phyloP scores from a whole-genome alignment of 2,113 vertebrate genomes.

The Psophia crepitans region DNA sequence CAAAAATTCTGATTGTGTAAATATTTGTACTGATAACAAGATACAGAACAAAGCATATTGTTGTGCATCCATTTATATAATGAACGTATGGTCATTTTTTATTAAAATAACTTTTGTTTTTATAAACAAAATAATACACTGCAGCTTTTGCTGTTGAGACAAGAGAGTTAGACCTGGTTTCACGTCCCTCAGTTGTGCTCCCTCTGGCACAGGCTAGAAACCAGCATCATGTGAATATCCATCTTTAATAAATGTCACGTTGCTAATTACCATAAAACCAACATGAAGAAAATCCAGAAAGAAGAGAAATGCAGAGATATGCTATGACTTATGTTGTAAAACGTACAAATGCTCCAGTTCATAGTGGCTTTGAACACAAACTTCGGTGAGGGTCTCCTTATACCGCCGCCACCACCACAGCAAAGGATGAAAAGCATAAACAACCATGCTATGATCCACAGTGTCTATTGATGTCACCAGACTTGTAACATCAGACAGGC shows the following conservation, averaged over 20 bases:
- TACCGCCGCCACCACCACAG: not conserved
- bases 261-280: not conserved
- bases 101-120: not conserved
- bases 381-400: not conserved
- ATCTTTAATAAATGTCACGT: not conserved
- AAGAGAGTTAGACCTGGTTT: not conserved
- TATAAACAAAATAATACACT: not conserved
- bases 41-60: not conserved
- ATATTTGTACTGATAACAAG: not conserved
- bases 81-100: fast-evolving
- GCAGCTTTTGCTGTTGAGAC: not conserved
- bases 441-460: not conserved
- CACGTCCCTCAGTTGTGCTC: fast-evolving
- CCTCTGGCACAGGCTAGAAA: not conserved
- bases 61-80: not conserved
- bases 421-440: not conserved
- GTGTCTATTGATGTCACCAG: not conserved
- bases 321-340: not conserved
- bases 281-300: not conserved
- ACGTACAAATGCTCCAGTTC: not conserved
- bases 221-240: not conserved
- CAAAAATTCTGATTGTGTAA: not conserved
- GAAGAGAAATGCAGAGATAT: not conserved
- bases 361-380: not conserved
- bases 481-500: not conserved